phyloP scores from a whole-genome alignment of 2,888 invertebrate genomes.

The Cistogaster globosa region DNA sequence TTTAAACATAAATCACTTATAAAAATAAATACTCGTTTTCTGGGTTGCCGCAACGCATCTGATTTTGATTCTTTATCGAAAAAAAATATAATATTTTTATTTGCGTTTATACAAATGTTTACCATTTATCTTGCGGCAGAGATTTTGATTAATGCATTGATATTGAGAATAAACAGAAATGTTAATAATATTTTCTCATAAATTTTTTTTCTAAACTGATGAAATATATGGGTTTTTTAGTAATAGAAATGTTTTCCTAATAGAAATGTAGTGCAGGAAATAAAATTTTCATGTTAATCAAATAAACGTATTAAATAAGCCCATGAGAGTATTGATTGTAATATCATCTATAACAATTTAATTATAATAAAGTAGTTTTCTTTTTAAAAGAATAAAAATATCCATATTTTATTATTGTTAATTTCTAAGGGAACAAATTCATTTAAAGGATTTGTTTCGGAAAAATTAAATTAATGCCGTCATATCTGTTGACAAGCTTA shows the following conservation, averaged over 20 bases:
- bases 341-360: background rate
- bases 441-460: too few relatives aligned
- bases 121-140: constrained; percentile 38
- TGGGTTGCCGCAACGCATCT: too few relatives aligned
- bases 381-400: too few relatives aligned
- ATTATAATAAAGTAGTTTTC: background rate
- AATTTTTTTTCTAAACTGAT: background rate
- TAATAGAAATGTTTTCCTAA: background rate
- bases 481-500: too few relatives aligned
- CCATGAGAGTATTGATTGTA: background rate
- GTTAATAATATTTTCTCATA: constrained; percentile 25
- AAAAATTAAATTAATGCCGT: too few relatives aligned
- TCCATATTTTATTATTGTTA: too few relatives aligned
- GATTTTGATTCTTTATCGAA: background rate
- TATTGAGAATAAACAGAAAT: constrained; percentile 41
- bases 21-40: too few relatives aligned
- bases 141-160: constrained; percentile 54
- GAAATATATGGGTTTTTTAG: background rate
- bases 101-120: constrained; percentile 59
- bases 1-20: constrained; percentile 63
- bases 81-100: constrained; percentile 26
- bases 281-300: background rate
- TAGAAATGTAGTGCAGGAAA: background rate
- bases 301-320: background rate
- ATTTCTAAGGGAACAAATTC: too few relatives aligned